Percentiles rank a stretch among this genome's conserved stretches.
phyloP scores from a whole-genome alignment of 2,113 vertebrate species.

The Agapornis roseicollis region DNA sequence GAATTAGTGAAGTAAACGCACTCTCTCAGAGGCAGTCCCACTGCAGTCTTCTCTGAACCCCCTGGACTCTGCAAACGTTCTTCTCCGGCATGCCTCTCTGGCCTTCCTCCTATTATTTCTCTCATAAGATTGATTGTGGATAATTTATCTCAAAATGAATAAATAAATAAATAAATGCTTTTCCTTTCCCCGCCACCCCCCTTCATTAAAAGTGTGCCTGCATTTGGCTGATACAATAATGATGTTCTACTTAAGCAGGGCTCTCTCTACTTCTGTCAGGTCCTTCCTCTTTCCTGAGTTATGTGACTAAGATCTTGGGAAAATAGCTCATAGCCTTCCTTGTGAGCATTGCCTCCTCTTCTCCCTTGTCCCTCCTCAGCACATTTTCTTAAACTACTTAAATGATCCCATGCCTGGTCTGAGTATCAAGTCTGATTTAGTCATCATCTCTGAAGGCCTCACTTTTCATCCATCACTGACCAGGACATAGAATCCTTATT shows the following conservation, averaged over 20 bases:
- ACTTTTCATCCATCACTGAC: not conserved
- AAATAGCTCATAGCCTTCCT: not conserved
- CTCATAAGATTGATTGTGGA: not conserved
- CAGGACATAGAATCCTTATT: not conserved
- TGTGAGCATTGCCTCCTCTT: not conserved
- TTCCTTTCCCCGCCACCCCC: not conserved
- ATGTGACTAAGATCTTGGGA: not conserved
- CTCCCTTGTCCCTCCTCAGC: not conserved
- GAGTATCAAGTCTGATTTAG: not conserved
- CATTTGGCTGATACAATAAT: not conserved
- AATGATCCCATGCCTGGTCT: not conserved
- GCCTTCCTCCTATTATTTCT: constrained; percentile 3
- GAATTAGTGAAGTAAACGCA: not conserved
- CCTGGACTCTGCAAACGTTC: not conserved
- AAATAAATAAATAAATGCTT: not conserved
- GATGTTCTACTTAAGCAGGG: not conserved
- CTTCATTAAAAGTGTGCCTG: not conserved
- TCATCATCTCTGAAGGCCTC: not conserved
- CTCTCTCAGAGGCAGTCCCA: constrained; percentile 8
- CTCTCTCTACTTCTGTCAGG: not conserved
- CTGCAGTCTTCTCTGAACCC: constrained; percentile 9
- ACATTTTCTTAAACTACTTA: not conserved
- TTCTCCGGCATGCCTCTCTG: constrained; percentile 34
- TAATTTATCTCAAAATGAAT: not conserved
- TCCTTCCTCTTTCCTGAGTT: not conserved